Evolutionary conservation across 2,888 invertebrate species (phyloP).

Genomic region (Ornithoptera priamus): DNA sequence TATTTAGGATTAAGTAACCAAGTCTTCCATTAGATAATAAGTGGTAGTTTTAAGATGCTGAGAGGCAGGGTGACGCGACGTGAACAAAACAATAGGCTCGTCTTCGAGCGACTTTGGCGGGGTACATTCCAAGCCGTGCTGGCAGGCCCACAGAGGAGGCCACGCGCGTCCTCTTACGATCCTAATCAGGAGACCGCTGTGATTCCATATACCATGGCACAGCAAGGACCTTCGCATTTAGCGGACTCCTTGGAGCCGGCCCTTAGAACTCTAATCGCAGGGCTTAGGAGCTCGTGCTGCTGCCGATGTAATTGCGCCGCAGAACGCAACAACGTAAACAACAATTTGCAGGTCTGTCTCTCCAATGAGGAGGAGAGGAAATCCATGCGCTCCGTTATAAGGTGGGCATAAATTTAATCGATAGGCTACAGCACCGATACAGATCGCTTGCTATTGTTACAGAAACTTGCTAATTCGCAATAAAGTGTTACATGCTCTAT

Average conservation of each 20-base stretch:
- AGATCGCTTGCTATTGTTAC: slow-evolving; percentile 23
- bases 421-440: slow-evolving; percentile 20
- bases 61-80: slow-evolving; percentile 72
- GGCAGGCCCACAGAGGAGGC: slow-evolving; percentile 62
- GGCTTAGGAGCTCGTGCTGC: slow-evolving; percentile 65
- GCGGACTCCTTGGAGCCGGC: slow-evolving; percentile 73
- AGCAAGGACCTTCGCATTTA: slow-evolving; percentile 48
- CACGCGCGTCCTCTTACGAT: slow-evolving; percentile 64
- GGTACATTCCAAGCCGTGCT: slow-evolving; percentile 81
- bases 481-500: slow-evolving; percentile 9
- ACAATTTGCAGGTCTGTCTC: slow-evolving; percentile 79
- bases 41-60: slow-evolving; percentile 61
- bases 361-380: slow-evolving; percentile 75
- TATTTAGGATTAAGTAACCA: slow-evolving; percentile 66
- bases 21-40: slow-evolving; percentile 77
- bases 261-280: slow-evolving; percentile 63
- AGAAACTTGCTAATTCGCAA: slow-evolving; percentile 19
- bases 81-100: slow-evolving; percentile 80
- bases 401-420: slow-evolving; percentile 67
- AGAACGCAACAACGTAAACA: slow-evolving; percentile 59
- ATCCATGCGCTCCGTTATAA: slow-evolving; percentile 83
- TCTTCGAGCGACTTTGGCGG: slow-evolving; percentile 87
- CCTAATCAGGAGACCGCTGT: slow-evolving; percentile 48
- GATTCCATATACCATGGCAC: slow-evolving; percentile 41
- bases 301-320: slow-evolving; percentile 70